Evolutionary conservation across 2,113 vertebrate species (phyloP), one percentile per base, ranked within the genome.

Genomic region (Octodon degus): DNA sequence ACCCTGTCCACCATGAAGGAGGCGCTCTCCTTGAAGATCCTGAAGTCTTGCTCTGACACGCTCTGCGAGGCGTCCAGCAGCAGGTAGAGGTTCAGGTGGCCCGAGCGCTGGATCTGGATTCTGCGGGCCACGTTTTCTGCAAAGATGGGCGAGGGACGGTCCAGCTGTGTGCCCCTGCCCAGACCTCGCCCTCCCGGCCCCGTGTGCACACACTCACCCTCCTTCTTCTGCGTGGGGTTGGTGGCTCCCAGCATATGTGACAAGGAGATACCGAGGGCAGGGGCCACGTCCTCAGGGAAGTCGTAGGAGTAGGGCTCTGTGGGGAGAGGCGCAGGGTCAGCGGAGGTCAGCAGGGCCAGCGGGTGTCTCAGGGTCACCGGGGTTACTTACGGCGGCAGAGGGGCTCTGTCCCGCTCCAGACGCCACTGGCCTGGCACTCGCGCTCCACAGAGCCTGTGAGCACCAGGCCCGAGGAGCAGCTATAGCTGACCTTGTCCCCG

Each of bases 31-130:
- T 98, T 99, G 95, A 99, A 98, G 40, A 84, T 24, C 0, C 92
- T 1, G 86, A 99, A 99, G 43, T 98, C 90, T 0, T 96, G 0
- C 65, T 94, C 7, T 0, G 13, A 37, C 91, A 99, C 99, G 62
- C 99, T 99, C 93, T 99, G 98, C 3, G 99, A 99, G 0, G 98
- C 98, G 87, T 99, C 99, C 95, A 99, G 94, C n/a, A 99, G 98
- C 92, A 99, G 98, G 91, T 99, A 99, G 63, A 99, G 72, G 53
- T 99, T 98, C 93, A 99, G 97, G 16, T 97, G 98, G 47, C 98
- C 98, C 0, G 98, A 98, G 12, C 87, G 94, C 89, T 97, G 96
- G 76, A 99, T 97, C 16, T 86, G 98, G 40, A 99, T 60, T 53
- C 85, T 97, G 80, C 99, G 98, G 3, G 68, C 98, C 91, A 97